These are phyloP conservation scores for Drosophila affinis DNA, from an alignment of 2,888 invertebrate species.

Conservation along the genomic window DNA sequence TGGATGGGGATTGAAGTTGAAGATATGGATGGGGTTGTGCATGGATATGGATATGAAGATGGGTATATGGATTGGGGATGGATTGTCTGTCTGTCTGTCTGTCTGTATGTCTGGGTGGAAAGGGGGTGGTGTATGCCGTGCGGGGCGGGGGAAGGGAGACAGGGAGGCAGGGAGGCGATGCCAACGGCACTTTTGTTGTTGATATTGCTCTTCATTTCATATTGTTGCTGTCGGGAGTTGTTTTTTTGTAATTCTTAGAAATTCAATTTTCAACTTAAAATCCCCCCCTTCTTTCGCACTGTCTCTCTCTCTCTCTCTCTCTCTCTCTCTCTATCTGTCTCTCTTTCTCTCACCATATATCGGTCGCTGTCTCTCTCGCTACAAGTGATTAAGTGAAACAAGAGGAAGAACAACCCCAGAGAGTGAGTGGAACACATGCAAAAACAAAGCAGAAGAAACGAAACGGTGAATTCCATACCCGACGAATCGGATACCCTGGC, in stretches of 20 bases:
- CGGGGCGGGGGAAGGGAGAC: not conserved
- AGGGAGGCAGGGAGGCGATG: constrained; percentile 36
- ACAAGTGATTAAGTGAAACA: constrained; percentile 78
- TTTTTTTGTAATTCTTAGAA: constrained; percentile 74
- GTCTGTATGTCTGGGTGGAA: not conserved
- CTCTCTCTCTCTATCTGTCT: not conserved
- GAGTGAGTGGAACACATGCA: constrained; percentile 56
- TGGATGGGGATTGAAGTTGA: not conserved
- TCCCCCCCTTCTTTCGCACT: constrained; percentile 6
- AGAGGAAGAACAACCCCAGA: constrained; percentile 46
- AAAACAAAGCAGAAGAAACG: constrained; percentile 32
- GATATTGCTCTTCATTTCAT: constrained; percentile 31
- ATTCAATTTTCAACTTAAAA: constrained; percentile 79
- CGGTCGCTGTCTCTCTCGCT: constrained; percentile 37
- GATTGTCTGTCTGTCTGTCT: constrained; percentile 1
- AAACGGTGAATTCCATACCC: not conserved
- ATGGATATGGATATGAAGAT: not conserved
- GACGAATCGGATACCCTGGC: not conserved
- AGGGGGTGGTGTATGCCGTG: not conserved
- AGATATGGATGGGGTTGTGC: constrained; percentile 2
- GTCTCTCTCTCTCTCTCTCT: not conserved
- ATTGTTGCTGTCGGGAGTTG: constrained; percentile 34
- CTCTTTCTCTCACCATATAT: not conserved
- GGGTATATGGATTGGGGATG: constrained; percentile 11
- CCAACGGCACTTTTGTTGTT: constrained; percentile 61